Base-by-base conservation (phyloP, 2,113 vertebrate species). In the Ctenomys sociabilis region DNA sequence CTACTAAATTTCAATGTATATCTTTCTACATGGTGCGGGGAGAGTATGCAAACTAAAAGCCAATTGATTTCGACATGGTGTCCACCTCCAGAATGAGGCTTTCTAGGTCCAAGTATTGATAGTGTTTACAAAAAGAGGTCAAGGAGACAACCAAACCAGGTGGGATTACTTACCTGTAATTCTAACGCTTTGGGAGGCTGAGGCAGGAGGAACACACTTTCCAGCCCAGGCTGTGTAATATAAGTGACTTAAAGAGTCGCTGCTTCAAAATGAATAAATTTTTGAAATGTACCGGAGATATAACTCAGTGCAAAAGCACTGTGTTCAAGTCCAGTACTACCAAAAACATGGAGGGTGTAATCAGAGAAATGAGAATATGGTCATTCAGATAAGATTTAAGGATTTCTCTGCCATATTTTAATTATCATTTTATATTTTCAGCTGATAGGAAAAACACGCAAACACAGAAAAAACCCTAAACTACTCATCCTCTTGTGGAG, bases 21-120 rank as follows among this genome's bases (percentile, higher is more conserved):
- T 91, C 12, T 93, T 84, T 95, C 16, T 21, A 88, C 0, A 54
- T n/a, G n/a, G 5, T 84, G 40, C 80, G 54, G 54, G 54, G 54
- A 45, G 24, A n/a, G 90, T 73, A 96, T 63, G 52, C 22, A 54
- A 75, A 80, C 6, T 85, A 54, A 82, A 95, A 91, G 11, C 88
- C 52, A 86, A 88, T 92, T 86, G 64, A 37, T 7, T 86, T 12
- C 10, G 73, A 22, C 61, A 66, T 49, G 91, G 45, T 7, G 88
- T 64, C 5, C 6, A 61, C 83, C n/a, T 40, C 73, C 52, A 6
- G 59, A 85, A 0, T 73, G 24, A 91, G 1, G 1, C 11, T n/a
- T 73, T 78, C 32, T 85, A 2, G 7, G 52, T 3, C 21, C 95
- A 32, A 90, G 52, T 85, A 64, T 21, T 82, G 37, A 89, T 82